Base-by-base conservation (phyloP, 2,888 invertebrate genomes). In the Eupithecia tripunctaria region DNA sequence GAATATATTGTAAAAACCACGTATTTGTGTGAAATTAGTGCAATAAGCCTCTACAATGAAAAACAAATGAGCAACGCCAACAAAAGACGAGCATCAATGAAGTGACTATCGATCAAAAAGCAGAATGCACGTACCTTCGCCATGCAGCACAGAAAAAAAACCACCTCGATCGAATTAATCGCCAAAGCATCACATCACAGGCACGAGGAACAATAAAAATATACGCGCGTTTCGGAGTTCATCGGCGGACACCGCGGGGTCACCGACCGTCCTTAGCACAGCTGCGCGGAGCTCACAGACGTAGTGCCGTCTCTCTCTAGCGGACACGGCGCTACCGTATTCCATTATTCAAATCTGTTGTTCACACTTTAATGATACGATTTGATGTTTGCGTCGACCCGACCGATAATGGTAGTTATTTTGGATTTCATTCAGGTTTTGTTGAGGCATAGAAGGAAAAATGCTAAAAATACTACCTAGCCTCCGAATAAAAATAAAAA, bases 211-310 rank as follows among this genome's bases (percentile, higher is more conserved):
- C 83, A 86, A 86, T 84, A 86, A 86, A 86, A 86, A 83, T 89
- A 89, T 88, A 89, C 88, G 89, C 90, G 89, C 89, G 89, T 92
- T 94, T 93, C 88, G 93, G 91, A 94, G 94, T 94, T 94, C 93
- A 94, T 89, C 89, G 86, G 92, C 92, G 93, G 93, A 86, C 91
- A 91, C 81, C 84, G 88, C 86, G 90, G 91, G 93, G 92, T 86
- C 93, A 93, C 92, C 94, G 93, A 94, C 94, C 94, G 94, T 94
- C 94, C 94, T 94, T 94, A 94, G 89, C 91, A 89, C 89, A 88
- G 87, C 89, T 88, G 89, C 86, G 88, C 88, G 89, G 85, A 84
- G 83, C 91, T 85, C 81, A 88, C 89, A 86, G 84, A 88, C 82
- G 69, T 87, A 84, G 76, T 74, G 56, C 88, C 78, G 82, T 94